Conservation (phyloP, 2,113 vertebrate species). For the Petrocephalus zakoni region DNA sequence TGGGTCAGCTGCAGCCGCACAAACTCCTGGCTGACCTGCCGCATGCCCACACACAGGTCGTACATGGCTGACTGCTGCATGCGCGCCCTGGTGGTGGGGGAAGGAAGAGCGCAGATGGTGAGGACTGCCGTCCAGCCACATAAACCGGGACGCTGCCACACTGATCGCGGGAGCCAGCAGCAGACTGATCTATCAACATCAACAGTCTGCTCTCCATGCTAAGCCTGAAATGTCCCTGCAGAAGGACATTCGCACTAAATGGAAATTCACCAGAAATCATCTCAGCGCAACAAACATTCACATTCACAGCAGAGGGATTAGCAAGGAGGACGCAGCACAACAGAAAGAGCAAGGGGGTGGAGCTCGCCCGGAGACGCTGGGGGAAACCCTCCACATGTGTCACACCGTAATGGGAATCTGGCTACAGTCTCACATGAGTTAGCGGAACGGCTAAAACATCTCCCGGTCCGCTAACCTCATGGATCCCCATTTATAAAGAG, state of each 20-base stretch:
- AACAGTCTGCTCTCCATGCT: neutral
- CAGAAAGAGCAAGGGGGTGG: neutral
- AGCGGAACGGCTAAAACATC: neutral
- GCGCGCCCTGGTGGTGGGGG: conserved; percentile 68
- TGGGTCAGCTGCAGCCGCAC: conserved; percentile 90
- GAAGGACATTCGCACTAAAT: neutral
- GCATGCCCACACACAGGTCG: conserved; percentile 93
- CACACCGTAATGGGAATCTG: neutral
- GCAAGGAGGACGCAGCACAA: neutral
- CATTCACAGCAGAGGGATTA: neutral
- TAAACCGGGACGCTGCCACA: neutral
- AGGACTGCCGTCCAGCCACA: neutral
- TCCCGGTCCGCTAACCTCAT: conserved; percentile 7
- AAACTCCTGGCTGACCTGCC: conserved; percentile 95
- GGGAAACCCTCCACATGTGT: neutral
- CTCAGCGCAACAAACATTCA: neutral
- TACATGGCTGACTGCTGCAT: conserved; percentile 99
- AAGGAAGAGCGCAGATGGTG: neutral
- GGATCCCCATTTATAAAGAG: neutral
- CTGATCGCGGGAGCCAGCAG: neutral
- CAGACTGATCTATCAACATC: neutral
- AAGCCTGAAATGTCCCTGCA: neutral
- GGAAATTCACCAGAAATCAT: neutral
- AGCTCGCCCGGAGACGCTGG: neutral
- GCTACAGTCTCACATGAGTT: neutral